A percentile compares a stretch with the other conserved stretches of the same genome.
Conservation (phyloP, 1,140 invertebrate species). For the Trichomalopsis sarcophagae region DNA sequence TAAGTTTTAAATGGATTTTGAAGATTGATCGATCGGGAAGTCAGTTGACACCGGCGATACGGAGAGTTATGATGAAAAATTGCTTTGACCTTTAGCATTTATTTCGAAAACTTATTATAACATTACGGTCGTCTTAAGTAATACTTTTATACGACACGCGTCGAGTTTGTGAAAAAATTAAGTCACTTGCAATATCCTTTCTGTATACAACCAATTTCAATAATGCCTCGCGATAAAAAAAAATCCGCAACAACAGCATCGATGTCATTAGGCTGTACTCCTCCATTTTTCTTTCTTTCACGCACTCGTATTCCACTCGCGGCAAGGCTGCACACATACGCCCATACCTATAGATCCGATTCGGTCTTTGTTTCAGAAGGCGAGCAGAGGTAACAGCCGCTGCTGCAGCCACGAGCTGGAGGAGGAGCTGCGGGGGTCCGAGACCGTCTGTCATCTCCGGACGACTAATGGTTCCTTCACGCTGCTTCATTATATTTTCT, state of each 20-base stretch:
- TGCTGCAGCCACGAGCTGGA: slow-evolving; percentile 62
- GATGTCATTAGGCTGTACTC: slow-evolving; percentile 63
- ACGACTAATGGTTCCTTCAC: slow-evolving; percentile 75
- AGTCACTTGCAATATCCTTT: too few species aligned
- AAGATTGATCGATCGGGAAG: slow-evolving; percentile 21
- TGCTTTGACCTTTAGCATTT: background rate
- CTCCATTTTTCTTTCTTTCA: slow-evolving; percentile 53
- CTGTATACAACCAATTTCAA: slow-evolving; percentile 12
- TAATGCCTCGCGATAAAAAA: slow-evolving; percentile 35
- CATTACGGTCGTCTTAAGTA: background rate
- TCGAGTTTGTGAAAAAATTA: too few species aligned
- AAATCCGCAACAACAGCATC: slow-evolving; percentile 57
- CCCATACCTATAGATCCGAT: background rate
- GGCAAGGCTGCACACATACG: slow-evolving; percentile 1
- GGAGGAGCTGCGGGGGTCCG: slow-evolving; percentile 73
- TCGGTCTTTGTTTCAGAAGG: slow-evolving; percentile 68
- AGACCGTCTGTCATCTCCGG: slow-evolving; percentile 75
- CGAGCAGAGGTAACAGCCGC: slow-evolving; percentile 50
- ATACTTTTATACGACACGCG: too few species aligned
- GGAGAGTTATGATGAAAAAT: slow-evolving; percentile 17
- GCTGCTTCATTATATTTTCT: slow-evolving; percentile 76
- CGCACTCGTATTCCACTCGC: background rate
- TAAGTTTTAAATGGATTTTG: slow-evolving; percentile 4
- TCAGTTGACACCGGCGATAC: slow-evolving; percentile 13
- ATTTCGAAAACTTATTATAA: background rate